These are phyloP conservation scores for Aleiodes testaceus DNA, from an alignment of 2,888 invertebrate species.

Conservation along the genomic window DNA sequence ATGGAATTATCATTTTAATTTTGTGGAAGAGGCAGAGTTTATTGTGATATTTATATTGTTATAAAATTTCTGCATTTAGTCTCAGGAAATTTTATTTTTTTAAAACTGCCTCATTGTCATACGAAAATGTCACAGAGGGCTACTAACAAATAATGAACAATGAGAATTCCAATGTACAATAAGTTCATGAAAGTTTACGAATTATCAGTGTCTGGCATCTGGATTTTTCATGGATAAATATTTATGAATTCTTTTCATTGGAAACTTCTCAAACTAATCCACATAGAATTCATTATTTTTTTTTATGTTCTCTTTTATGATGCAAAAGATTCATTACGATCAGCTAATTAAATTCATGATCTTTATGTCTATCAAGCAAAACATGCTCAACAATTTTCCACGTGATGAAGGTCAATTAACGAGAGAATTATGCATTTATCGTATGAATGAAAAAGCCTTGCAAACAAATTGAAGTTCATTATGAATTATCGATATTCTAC, in stretches of 20 bases:
- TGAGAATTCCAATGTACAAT: constrained; percentile 53
- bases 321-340: not conserved
- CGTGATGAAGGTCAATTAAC: constrained; percentile 15
- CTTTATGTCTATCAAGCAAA: not conserved
- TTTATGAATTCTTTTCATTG: too few relatives aligned
- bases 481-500: not conserved
- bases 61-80: too few relatives aligned
- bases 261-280: too few relatives aligned
- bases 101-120: constrained; percentile 22
- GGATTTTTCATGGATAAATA: not conserved
- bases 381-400: constrained; percentile 18
- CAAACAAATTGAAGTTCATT: not conserved
- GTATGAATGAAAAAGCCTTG: constrained; percentile 19
- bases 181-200: not conserved
- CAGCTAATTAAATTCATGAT: constrained; percentile 9
- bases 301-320: not conserved
- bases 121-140: constrained; percentile 59
- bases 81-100: not conserved
- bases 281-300: not conserved
- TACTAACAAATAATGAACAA: constrained; percentile 62
- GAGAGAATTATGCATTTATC: not conserved
- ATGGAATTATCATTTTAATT: too few relatives aligned
- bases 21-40: too few relatives aligned
- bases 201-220: not conserved
- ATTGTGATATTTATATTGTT: too few relatives aligned